phyloP scores from a whole-genome alignment of 1,140 invertebrate genomes.

The Lasaia peninsularis region DNA sequence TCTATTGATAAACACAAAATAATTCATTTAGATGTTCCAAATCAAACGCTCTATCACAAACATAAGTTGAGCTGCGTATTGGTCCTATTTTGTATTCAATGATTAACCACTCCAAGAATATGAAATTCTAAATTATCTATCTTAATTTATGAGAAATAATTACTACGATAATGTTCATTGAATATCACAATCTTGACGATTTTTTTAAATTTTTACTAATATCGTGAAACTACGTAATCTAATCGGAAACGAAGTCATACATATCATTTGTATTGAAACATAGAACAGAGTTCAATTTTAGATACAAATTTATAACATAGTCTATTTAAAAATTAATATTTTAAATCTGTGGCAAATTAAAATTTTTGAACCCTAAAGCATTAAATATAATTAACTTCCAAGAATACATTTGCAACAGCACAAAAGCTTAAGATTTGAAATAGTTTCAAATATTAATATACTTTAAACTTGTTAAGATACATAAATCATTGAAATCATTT shows the following conservation, averaged over 20 bases:
- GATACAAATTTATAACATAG: background rate
- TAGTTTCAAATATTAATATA: background rate
- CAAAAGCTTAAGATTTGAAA: background rate
- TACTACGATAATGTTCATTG: conserved; percentile 17
- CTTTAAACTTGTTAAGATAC: background rate
- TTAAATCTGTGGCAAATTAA: background rate
- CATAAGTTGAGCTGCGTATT: conserved; percentile 27
- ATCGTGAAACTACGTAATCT: background rate
- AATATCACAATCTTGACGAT: conserved; percentile 25
- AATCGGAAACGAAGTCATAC: background rate
- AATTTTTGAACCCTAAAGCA: background rate
- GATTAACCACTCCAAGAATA: background rate
- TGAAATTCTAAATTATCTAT: conserved; percentile 5
- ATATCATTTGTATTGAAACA: background rate
- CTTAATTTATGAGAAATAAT: conserved; percentile 23
- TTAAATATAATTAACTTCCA: conserved; percentile 9
- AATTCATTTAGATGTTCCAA: background rate
- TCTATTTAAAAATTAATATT: background rate
- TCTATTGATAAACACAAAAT: background rate
- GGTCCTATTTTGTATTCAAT: conserved; percentile 30
- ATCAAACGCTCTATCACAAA: conserved; percentile 3
- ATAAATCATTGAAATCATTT: conserved; percentile 9
- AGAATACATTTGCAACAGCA: conserved; percentile 22
- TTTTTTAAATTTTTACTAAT: background rate
- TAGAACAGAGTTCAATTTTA: background rate